A percentile compares a stretch with the other conserved stretches of the same genome.
phyloP scores from a whole-genome alignment of 2,797 vertebrate genomes.

The Phrynocephalus vlangalii region DNA sequence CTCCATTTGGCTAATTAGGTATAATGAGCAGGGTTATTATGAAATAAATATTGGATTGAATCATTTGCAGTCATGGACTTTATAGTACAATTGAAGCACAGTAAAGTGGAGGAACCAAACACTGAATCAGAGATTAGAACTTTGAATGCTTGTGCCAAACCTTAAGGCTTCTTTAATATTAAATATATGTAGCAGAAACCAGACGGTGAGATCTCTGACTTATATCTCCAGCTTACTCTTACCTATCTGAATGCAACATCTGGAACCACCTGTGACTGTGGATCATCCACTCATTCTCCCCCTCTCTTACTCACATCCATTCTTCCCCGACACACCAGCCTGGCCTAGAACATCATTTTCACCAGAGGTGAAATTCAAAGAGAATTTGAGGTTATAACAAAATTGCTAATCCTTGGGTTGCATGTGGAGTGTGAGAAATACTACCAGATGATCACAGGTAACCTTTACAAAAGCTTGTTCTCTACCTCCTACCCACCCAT shows the following conservation, averaged over 20 bases:
- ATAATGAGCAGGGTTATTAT: constrained; percentile 19
- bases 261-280: background rate
- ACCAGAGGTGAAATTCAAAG: constrained; percentile 5
- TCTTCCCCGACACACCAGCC: background rate
- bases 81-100: constrained; percentile 7
- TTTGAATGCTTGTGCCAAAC: background rate
- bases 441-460: background rate
- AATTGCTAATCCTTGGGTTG: background rate
- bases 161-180: background rate
- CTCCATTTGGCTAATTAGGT: constrained; percentile 14
- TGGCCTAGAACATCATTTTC: background rate
- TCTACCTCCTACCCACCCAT: background rate
- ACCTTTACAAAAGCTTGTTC: background rate
- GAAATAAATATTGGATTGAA: constrained; percentile 22
- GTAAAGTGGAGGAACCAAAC: constrained; percentile 4
- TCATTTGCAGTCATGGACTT: constrained; percentile 1
- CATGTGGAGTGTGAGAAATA: background rate
- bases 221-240: background rate
- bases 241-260: background rate
- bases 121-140: background rate
- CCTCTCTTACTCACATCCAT: background rate
- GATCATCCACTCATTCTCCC: background rate
- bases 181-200: background rate
- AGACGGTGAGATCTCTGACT: background rate
- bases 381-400: background rate